A percentile compares a stretch with the other conserved stretches of the same genome.
Evolutionary conservation across 2,888 invertebrate genomes (phyloP).

Genomic region (Hecatera dysodea): DNA sequence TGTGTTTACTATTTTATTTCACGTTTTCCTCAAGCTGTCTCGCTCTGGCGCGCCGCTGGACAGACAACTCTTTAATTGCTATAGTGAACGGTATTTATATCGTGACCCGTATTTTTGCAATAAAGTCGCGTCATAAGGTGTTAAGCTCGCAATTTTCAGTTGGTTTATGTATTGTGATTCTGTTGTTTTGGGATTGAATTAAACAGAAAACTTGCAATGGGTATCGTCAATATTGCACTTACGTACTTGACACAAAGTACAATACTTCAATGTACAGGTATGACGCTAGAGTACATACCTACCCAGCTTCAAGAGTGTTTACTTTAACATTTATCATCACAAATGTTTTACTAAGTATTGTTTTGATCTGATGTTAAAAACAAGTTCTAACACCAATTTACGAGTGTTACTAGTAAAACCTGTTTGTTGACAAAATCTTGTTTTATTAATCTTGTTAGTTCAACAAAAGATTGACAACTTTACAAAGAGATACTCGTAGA

Average conservation of each 20-base stretch:
- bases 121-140: slow-evolving; percentile 68
- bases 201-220: slow-evolving; percentile 27
- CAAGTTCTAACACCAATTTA: slow-evolving; percentile 8
- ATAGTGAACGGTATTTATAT: slow-evolving; percentile 78
- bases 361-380: slow-evolving; percentile 32
- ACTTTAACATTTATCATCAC: slow-evolving; percentile 25
- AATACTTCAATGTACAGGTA: slow-evolving; percentile 31
- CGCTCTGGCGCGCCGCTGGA: slow-evolving; percentile 70
- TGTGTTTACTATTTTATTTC: slow-evolving; percentile 81
- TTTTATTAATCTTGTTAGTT: slow-evolving; percentile 16
- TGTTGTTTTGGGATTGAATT: slow-evolving; percentile 33
- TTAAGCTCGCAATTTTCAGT: slow-evolving; percentile 34
- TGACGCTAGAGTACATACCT: slow-evolving; percentile 13
- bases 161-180: not conserved
- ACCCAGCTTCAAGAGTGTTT: slow-evolving; percentile 21
- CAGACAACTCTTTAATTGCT: slow-evolving; percentile 72
- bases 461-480: slow-evolving; percentile 19
- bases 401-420: slow-evolving; percentile 14
- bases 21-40: slow-evolving; percentile 87
- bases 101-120: slow-evolving; percentile 73
- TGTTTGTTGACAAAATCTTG: slow-evolving; percentile 10
- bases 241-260: slow-evolving; percentile 39
- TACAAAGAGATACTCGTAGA: slow-evolving; percentile 17
- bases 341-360: slow-evolving; percentile 18
- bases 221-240: slow-evolving; percentile 38